A percentile compares a stretch with the other conserved stretches of the same genome.
Conservation (phyloP, 2,797 vertebrate species). For the Acanthurus leucopareius region DNA sequence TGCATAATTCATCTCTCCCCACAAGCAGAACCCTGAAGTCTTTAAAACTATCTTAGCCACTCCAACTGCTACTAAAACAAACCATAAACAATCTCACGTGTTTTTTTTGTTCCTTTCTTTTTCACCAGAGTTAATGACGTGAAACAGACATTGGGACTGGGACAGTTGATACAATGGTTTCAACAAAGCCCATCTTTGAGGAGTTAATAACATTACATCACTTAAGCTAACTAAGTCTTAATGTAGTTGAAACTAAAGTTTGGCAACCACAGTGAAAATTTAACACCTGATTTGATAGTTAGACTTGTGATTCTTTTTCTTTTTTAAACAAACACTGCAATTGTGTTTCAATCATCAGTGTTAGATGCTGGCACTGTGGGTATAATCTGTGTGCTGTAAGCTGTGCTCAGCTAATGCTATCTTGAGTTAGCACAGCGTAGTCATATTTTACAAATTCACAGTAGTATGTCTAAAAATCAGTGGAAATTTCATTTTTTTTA, state of each 20-base stretch:
- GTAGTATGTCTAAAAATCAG: no score
- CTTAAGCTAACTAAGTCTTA: not conserved
- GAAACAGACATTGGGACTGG: slow-evolving; percentile 7
- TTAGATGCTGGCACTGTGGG: no score
- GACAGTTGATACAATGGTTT: slow-evolving; percentile 15
- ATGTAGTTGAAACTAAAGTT: slow-evolving; percentile 8
- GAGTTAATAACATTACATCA: slow-evolving; percentile 1
- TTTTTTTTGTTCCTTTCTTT: slow-evolving; percentile 20
- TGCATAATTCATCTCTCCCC: slow-evolving; percentile 74
- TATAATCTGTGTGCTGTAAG: no score
- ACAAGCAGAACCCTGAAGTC: slow-evolving; percentile 53
- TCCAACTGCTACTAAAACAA: slow-evolving; percentile 62
- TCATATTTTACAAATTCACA: no score
- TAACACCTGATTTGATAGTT: not conserved
- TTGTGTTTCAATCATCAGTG: not conserved
- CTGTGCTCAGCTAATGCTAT: no score
- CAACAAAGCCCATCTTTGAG: not conserved
- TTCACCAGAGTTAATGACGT: slow-evolving; percentile 35
- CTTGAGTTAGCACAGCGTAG: no score
- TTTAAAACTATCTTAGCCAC: slow-evolving; percentile 64
- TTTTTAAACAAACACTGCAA: not conserved
- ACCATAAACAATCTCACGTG: slow-evolving; percentile 37
- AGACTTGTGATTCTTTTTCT: not conserved
- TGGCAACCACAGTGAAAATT: not conserved
- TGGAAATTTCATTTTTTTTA: no score